Evolutionary conservation across 2,113 vertebrate species (phyloP), one percentile per base, ranked within the genome.

Genomic region (Grammomys dolichurus): DNA sequence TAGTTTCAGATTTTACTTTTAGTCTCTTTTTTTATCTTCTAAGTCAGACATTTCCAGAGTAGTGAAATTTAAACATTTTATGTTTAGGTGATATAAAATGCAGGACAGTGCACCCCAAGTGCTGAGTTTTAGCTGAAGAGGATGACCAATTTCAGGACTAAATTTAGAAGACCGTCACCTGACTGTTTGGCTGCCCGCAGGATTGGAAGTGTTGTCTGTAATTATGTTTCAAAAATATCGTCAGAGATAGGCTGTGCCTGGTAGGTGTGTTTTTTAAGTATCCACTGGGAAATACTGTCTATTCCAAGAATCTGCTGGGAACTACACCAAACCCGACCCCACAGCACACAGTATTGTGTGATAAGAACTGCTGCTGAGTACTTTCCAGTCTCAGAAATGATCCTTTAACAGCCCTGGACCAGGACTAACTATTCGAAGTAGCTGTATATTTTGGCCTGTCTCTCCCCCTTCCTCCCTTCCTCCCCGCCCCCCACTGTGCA

Each of bases 151-250:
- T 93, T 60, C 22, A 51, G 84, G 46, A 96, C 56, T 31, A 48
- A 69, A 12, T 58, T 90, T 56, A 67, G 58, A 76, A 75, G 73
- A 13, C 40, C 1, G 2, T 76, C 40, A 46, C 73, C 75, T 76
- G 72, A 90, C 60, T 85, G 88, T 48, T 51, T 10, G 93, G 36
- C 72, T 43, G 20, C n/a, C 8, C 22, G 8, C 89, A 60, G 91
- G 75, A 63, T 40, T 97, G 80, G 65, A 72, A 28, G 12, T 69
- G 48, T 17, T 81, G 88, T 51, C 92, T 96, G 60, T 96, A 90
- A 97, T 96, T 97, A 92, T 56, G 91, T 56, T 96, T 89, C 56
- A 95, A 95, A 97, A 96, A 95, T 96, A 96, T 56, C 94, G 77
- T 87, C 70, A 82, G 63, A 89, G 72, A 67, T 36, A 81, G 89